These are phyloP conservation scores for Daubentonia madagascariensis DNA, from an alignment of 2,113 vertebrate species.

Conservation along the genomic window DNA sequence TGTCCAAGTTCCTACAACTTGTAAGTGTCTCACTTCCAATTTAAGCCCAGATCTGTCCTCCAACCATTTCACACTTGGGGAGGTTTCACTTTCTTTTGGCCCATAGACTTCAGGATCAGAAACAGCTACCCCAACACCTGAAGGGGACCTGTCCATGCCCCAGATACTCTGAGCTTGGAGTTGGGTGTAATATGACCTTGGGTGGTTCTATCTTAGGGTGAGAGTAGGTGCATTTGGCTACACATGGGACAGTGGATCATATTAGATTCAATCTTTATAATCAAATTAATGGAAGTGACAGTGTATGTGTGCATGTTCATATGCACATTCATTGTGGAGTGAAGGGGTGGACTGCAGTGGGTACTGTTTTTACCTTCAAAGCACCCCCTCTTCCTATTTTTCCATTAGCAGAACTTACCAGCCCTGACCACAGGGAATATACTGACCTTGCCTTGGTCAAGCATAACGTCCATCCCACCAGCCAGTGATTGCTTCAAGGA, in stretches of 20 bases:
- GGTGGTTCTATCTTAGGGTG: background rate
- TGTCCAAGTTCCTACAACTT: background rate
- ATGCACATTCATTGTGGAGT: rapidly evolving
- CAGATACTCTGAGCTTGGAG: background rate
- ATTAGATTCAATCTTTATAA: background rate
- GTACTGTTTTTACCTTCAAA: background rate
- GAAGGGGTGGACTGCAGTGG: background rate
- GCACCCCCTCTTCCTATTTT: background rate
- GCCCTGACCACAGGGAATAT: background rate
- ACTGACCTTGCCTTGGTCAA: background rate
- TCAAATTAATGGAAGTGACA: no score
- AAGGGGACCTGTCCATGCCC: background rate
- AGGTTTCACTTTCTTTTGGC: background rate
- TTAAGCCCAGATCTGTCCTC: background rate
- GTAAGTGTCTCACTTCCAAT: background rate
- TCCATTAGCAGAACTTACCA: background rate
- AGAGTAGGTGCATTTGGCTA: background rate
- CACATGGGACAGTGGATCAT: background rate
- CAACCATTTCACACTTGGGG: background rate
- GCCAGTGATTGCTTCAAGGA: background rate
- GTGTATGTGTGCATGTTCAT: rapidly evolving
- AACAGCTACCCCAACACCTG: background rate
- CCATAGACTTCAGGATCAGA: background rate
- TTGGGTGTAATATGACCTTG: background rate
- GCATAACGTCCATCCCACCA: background rate